Evolutionary conservation across 2,888 invertebrate species (phyloP), one percentile per base, ranked within the genome.

Genomic region (Corbicula japonica): DNA sequence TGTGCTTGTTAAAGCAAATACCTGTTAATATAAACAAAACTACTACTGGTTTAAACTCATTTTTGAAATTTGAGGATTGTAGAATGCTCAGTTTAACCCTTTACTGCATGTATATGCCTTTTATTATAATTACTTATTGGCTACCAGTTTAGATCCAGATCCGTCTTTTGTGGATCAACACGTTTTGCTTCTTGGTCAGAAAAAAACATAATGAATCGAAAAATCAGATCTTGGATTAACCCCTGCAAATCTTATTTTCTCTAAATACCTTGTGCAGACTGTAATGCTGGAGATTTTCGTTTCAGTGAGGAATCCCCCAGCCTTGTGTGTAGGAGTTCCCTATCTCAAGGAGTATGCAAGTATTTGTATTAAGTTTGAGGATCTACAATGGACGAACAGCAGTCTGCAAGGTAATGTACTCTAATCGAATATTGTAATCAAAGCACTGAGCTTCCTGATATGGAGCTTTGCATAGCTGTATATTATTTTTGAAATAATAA

Each of bases 321-420:
- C 94, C 1, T 46, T 93, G 18, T 94, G 94, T 81, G 90, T 92
- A 76, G 91, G 87, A n/a, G 86, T 94, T 41, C 94, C 94, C 2
- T 82, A 91, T 68, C 83, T 93, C 44, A 89, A 92, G 60, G 87
- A 92, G 21, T 87, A 89, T 50, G 93, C 93, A 60, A 89, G 91
- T 35, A 61, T 93, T 0, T 94, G 94, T 81, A 28, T 93, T 1
- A n/a, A 38, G 41, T 66, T 66, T 54, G 15, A 28, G 21, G 41
- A 54, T 26, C 35, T 63, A 3, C 15, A 34, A 3, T 21, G 34
- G 35, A 30, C 10, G 35, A 50, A 63, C 21, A 32, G 38, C 12
- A 34, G 50, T 0, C 32, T 63, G 1, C 52, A 48, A 26, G 63
- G 63, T 63, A 50, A 23, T 58, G 8, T 38, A 38, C 18, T 8